Evolutionary conservation across 2,113 vertebrate species (phyloP).

Genomic region (Mobula birostris): DNA sequence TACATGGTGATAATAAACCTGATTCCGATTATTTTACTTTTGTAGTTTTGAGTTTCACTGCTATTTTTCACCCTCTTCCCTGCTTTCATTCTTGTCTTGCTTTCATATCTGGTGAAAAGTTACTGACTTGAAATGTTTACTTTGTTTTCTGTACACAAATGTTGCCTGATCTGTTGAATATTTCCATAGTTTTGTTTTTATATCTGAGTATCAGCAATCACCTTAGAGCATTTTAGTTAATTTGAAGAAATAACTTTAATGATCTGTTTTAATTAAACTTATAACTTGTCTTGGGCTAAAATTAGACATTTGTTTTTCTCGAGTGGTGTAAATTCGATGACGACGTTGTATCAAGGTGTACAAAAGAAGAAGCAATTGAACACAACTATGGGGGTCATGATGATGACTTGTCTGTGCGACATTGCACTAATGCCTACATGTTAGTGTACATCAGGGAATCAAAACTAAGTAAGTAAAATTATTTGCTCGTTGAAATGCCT

Average conservation of each 20-base stretch:
- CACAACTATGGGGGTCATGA: slow-evolving; percentile 97
- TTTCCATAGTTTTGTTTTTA: too few relatives aligned
- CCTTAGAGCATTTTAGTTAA: not conserved
- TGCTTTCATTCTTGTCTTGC: too few relatives aligned
- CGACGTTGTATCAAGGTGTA: slow-evolving; percentile 91
- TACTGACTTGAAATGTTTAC: too few relatives aligned
- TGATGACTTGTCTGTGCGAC: slow-evolving; percentile 90
- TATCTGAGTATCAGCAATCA: not conserved
- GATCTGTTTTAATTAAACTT: not conserved
- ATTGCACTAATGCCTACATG: slow-evolving; percentile 98
- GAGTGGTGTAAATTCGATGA: slow-evolving; percentile 99
- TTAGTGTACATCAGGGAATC: slow-evolving; percentile 96
- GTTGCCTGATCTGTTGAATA: too few relatives aligned
- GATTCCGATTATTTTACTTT: too few relatives aligned
- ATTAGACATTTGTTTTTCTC: not conserved
- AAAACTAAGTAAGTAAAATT: slow-evolving; percentile 76
- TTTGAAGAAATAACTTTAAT: not conserved
- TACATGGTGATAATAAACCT: too few relatives aligned
- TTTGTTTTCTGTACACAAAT: too few relatives aligned
- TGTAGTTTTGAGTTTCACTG: too few relatives aligned
- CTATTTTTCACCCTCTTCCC: too few relatives aligned
- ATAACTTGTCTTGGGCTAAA: not conserved
- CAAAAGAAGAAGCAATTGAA: slow-evolving; percentile 95
- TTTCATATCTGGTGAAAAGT: too few relatives aligned
- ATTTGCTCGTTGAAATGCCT: not conserved